These are phyloP conservation scores for Liodrosophila aerea DNA, from an alignment of 2,888 invertebrate species.

Conservation along the genomic window DNA sequence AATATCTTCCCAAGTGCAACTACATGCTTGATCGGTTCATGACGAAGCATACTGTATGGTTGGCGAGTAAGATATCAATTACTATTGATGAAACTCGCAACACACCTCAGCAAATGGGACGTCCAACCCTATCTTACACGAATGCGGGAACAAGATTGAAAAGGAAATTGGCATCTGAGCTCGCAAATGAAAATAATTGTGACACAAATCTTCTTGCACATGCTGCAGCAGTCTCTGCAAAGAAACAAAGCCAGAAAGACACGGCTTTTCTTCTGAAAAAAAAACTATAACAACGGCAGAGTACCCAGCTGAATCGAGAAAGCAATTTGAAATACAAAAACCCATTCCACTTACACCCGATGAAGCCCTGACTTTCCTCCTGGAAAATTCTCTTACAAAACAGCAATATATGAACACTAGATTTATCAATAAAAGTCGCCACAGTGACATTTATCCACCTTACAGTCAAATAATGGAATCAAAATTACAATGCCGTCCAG, in stretches of 20 bases:
- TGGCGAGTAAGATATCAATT: slow-evolving; percentile 22
- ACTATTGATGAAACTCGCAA: slow-evolving; percentile 12
- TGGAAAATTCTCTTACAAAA: slow-evolving; percentile 14
- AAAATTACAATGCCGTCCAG: slow-evolving; percentile 23
- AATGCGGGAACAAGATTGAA: slow-evolving; percentile 19
- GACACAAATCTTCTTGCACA: slow-evolving; percentile 10
- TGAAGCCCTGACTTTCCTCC: slow-evolving; percentile 14
- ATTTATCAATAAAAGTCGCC: slow-evolving; percentile 2
- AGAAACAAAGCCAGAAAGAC: slow-evolving; percentile 1
- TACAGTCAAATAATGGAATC: slow-evolving; percentile 2
- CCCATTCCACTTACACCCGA: not conserved
- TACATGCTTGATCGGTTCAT: slow-evolving; percentile 17
- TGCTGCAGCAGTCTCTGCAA: slow-evolving; percentile 13
- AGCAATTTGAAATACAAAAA: not conserved
- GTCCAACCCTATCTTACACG: slow-evolving; percentile 21
- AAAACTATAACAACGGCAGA: slow-evolving; percentile 13
- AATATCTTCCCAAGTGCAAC: slow-evolving; percentile 17
- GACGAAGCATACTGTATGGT: slow-evolving; percentile 15
- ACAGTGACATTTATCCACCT: not conserved
- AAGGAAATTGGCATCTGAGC: slow-evolving; percentile 19
- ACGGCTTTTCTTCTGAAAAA: slow-evolving; percentile 20
- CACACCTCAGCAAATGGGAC: slow-evolving; percentile 25
- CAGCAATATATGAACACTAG: not conserved
- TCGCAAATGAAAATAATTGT: slow-evolving; percentile 7
- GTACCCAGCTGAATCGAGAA: too few relatives aligned